Evolutionary conservation across 2,888 invertebrate genomes (phyloP).

Genomic region (Agonum fuliginosum): DNA sequence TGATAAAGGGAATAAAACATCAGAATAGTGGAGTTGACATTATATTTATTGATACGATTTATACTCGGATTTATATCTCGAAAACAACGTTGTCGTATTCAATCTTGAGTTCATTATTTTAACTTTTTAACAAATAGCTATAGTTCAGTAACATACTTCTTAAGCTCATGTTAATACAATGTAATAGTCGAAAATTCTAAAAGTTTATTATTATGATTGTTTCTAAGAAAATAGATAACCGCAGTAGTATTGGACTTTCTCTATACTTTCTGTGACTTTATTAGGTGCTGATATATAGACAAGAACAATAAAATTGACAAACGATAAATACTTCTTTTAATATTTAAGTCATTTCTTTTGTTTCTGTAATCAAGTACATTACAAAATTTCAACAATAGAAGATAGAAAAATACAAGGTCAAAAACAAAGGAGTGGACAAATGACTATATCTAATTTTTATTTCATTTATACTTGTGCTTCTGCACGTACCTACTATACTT

Average conservation of each 20-base stretch:
- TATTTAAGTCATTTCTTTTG: not conserved
- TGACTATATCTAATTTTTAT: not conserved
- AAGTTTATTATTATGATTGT: slow-evolving; percentile 13
- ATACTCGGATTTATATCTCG: no score
- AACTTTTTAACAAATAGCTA: no score
- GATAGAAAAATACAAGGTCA: slow-evolving; percentile 25
- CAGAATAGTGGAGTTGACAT: no score
- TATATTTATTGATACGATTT: not conserved
- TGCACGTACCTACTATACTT: no score
- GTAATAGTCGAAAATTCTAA: not conserved
- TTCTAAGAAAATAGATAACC: slow-evolving; percentile 24
- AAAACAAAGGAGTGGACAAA: no score
- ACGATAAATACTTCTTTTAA: not conserved
- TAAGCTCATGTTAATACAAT: not conserved
- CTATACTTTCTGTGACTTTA: slow-evolving; percentile 1
- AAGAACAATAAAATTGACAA: slow-evolving; percentile 29
- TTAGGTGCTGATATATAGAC: slow-evolving; percentile 9
- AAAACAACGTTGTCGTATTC: no score
- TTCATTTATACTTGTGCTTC: no score
- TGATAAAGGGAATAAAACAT: no score
- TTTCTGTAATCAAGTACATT: slow-evolving; percentile 14
- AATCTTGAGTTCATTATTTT: no score
- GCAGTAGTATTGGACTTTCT: slow-evolving; percentile 1
- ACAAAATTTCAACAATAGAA: not conserved
- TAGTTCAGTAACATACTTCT: no score